Evolutionary conservation across 2,888 invertebrate species (phyloP).

Genomic region (Polyommatus icarus): DNA sequence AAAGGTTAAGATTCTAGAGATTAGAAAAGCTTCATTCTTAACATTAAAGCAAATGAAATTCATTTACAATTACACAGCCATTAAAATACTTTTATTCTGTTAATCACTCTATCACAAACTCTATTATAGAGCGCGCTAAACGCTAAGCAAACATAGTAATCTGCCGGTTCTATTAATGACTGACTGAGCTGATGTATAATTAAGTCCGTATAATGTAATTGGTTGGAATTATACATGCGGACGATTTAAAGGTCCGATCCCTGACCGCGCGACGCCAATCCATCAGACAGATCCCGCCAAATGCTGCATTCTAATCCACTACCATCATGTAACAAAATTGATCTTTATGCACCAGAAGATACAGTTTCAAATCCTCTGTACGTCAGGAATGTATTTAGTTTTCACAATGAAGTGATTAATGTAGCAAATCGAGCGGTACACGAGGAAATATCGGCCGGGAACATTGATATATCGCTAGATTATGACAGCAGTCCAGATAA

Average conservation of each 20-base stretch:
- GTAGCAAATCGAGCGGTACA: conserved; percentile 60
- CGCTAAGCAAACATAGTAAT: not conserved
- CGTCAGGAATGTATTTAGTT: conserved; percentile 48
- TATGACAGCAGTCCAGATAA: conserved; percentile 37
- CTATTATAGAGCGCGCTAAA: not conserved
- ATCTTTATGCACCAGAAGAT: conserved; percentile 43
- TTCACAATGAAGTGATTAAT: conserved; percentile 68
- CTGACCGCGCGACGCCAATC: conserved; percentile 66
- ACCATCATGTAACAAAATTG: conserved; percentile 43
- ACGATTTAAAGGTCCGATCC: conserved; percentile 68
- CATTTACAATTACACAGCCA: too few relatives aligned
- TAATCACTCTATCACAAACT: not conserved
- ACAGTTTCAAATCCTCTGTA: conserved; percentile 45
- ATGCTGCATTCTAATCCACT: conserved; percentile 54
- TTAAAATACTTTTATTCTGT: not conserved
- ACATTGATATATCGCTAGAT: conserved; percentile 64
- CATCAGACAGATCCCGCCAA: conserved; percentile 70
- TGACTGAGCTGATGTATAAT: conserved; percentile 29
- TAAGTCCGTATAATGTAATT: conserved; percentile 35
- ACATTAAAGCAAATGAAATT: too few relatives aligned
- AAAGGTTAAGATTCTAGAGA: too few relatives aligned
- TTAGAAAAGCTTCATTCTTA: too few relatives aligned
- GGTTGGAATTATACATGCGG: conserved; percentile 60
- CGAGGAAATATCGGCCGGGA: conserved; percentile 63
- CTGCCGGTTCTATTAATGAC: not conserved